A percentile compares a stretch with the other conserved stretches of the same genome.
Conservation (phyloP, 2,888 invertebrate species). For the Epinotia ramella region DNA sequence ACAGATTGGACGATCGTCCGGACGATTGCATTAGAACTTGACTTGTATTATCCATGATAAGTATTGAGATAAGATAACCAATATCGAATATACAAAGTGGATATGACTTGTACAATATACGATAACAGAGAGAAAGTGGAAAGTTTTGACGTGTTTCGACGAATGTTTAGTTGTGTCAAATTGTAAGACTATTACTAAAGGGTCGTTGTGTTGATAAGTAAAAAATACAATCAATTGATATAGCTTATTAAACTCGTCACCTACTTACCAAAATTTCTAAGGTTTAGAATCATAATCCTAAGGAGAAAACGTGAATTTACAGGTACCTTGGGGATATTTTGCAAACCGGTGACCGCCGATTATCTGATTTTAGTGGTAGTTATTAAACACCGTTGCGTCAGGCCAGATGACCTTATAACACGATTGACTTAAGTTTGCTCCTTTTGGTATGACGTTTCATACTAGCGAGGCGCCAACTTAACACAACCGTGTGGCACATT, state of each 20-base stretch:
- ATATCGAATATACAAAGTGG: constrained; percentile 14
- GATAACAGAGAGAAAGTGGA: constrained; percentile 11
- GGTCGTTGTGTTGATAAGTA: no score
- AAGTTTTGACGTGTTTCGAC: constrained; percentile 7
- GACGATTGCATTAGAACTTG: constrained; percentile 12
- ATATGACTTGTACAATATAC: constrained; percentile 18
- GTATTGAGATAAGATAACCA: constrained; percentile 32
- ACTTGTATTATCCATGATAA: constrained; percentile 26
- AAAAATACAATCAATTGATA: background rate
- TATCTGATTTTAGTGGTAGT: constrained; percentile 33
- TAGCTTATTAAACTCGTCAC: background rate
- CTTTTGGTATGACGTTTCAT: background rate
- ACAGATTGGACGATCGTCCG: background rate
- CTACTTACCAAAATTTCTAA: background rate
- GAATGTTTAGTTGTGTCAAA: background rate
- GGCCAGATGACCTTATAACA: constrained; percentile 41
- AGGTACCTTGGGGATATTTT: background rate
- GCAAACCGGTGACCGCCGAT: constrained; percentile 13
- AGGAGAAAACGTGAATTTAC: background rate
- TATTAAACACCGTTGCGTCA: constrained; percentile 44
- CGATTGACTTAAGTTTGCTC: background rate
- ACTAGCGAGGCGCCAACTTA: background rate
- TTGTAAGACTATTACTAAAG: background rate
- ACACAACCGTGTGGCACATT: background rate
- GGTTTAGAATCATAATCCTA: background rate